These are phyloP conservation scores for Sebastes paucispinis DNA, from an alignment of 2,797 vertebrate genomes.

Conservation along the genomic window DNA sequence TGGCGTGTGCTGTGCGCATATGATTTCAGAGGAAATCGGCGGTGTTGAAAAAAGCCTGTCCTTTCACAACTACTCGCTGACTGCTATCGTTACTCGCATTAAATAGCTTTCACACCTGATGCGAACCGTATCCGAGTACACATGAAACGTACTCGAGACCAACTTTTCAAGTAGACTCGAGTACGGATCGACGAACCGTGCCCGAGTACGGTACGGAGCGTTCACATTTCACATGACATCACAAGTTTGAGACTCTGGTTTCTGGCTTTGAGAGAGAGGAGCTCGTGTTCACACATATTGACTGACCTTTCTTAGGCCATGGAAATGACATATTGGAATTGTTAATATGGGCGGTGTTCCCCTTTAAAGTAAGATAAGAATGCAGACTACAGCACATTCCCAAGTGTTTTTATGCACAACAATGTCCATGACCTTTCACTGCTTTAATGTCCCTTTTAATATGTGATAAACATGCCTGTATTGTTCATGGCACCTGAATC, in stretches of 20 bases:
- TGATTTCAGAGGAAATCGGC: no score
- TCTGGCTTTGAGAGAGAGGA: background rate
- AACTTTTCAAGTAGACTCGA: no score
- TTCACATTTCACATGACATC: background rate
- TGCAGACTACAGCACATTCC: background rate
- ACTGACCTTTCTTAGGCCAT: background rate
- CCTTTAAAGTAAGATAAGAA: background rate
- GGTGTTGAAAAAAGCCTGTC: no score
- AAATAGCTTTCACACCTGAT: no score
- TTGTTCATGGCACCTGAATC: background rate
- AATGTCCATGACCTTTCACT: background rate
- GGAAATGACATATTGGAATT: background rate
- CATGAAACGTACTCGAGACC: no score
- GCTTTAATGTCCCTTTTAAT: background rate
- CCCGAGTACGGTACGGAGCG: no score
- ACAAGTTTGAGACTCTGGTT: background rate
- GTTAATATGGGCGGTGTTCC: background rate
- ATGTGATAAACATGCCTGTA: background rate
- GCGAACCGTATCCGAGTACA: no score
- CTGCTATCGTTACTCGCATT: no score
- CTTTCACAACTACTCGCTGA: no score
- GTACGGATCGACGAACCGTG: no score
- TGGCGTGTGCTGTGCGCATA: no score
- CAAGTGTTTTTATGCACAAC: background rate
- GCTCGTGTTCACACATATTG: background rate